phyloP scores from a whole-genome alignment of 2,797 vertebrate species.

The Nasua narica region DNA sequence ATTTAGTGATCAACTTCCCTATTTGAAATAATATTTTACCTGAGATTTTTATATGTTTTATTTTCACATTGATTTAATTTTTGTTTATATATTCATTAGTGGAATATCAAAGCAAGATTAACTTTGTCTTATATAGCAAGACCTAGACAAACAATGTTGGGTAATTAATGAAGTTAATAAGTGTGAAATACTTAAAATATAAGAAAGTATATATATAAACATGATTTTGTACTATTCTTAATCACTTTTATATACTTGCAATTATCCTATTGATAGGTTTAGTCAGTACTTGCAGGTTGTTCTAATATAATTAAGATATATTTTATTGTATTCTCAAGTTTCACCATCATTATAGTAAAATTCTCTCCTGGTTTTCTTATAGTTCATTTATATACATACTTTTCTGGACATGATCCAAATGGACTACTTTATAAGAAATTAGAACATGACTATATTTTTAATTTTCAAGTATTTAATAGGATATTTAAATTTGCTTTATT shows the following conservation, averaged over 20 bases:
- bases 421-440: not conserved
- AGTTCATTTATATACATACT: not conserved
- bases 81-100: not conserved
- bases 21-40: not conserved
- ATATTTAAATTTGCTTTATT: not conserved
- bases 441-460: not conserved
- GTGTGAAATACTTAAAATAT: not conserved
- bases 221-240: not conserved
- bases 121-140: not conserved
- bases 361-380: not conserved
- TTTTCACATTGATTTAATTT: constrained; percentile 4
- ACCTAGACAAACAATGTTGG: not conserved
- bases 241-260: not conserved
- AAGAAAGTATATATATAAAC: not conserved
- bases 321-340: not conserved
- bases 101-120: not conserved
- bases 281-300: not conserved
- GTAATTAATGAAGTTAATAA: not conserved
- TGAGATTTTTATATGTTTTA: not conserved
- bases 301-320: not conserved
- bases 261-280: not conserved
- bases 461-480: not conserved
- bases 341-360: not conserved
- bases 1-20: not conserved
- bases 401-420: not conserved